Evolutionary conservation across 2,888 invertebrate species (phyloP).

Genomic region (Aleiodes testaceus): DNA sequence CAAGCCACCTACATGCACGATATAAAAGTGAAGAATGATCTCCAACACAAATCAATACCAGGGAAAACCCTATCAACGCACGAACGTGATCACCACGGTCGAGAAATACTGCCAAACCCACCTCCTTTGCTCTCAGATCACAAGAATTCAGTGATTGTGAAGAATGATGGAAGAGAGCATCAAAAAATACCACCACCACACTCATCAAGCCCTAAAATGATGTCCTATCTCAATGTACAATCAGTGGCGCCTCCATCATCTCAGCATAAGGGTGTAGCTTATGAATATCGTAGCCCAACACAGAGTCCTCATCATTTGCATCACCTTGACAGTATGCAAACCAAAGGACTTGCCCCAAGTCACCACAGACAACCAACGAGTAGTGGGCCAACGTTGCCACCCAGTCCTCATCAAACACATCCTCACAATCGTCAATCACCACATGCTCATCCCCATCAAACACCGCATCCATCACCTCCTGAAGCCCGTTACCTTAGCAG

Average conservation of each 20-base stretch:
- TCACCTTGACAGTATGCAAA: conserved; percentile 63
- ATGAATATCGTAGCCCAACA: conserved; percentile 70
- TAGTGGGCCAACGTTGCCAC: conserved; percentile 63
- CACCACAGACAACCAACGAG: conserved; percentile 72
- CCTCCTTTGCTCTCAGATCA: conserved; percentile 81
- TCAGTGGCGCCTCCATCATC: conserved; percentile 50
- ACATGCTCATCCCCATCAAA: conserved; percentile 66
- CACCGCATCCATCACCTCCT: conserved; percentile 68
- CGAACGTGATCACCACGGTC: conserved; percentile 69
- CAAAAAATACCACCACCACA: conserved; percentile 73
- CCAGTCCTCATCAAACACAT: conserved; percentile 74
- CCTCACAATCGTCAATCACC: conserved; percentile 72
- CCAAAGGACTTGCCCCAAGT: conserved; percentile 71
- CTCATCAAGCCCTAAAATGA: conserved; percentile 70
- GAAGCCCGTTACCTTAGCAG: conserved; percentile 68
- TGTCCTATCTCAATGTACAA: conserved; percentile 69
- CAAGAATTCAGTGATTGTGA: conserved; percentile 86
- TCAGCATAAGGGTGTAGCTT: conserved; percentile 66
- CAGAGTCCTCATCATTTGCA: conserved; percentile 74
- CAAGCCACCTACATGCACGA: conserved; percentile 74
- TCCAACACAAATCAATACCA: conserved; percentile 65
- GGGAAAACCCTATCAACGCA: conserved; percentile 68
- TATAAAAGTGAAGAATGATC: conserved; percentile 78
- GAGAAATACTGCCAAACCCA: conserved; percentile 77
- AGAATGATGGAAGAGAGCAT: conserved; percentile 80